Percentiles rank a stretch among this genome's conserved stretches.
Conservation (phyloP, 2,888 invertebrate species). For the Lithophane semibrunnea region DNA sequence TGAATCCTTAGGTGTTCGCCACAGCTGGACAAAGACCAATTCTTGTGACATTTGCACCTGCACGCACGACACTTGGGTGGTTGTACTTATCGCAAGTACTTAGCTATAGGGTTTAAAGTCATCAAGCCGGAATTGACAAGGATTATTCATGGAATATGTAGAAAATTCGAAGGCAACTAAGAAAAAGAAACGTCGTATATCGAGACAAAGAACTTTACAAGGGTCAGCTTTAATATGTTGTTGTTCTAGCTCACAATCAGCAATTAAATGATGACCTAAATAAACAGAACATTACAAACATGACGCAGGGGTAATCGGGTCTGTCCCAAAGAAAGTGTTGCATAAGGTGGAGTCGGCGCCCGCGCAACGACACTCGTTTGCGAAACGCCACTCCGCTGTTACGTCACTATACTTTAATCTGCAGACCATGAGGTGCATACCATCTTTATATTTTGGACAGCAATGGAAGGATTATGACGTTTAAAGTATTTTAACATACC, state of each 20-base stretch:
- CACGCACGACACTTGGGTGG: too few relatives aligned
- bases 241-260: neutral
- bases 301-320: conserved; percentile 62
- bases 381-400: conserved; percentile 74
- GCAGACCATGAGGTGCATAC: conserved; percentile 25
- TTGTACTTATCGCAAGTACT: neutral
- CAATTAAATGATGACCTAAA: conserved; percentile 19
- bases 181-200: neutral
- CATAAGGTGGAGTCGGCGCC: conserved; percentile 71
- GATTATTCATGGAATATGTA: neutral
- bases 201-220: neutral
- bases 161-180: neutral
- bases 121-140: neutral
- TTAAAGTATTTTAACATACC: too few relatives aligned
- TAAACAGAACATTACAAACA: conserved; percentile 49
- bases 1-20: neutral
- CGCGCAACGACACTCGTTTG: conserved; percentile 71
- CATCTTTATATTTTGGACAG: neutral
- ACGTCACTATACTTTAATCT: conserved; percentile 68
- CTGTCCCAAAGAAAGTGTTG: conserved; percentile 76
- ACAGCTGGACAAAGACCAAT: neutral
- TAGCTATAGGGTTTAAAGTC: neutral
- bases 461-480: neutral
- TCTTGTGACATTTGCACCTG: neutral
- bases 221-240: neutral